phyloP scores from a whole-genome alignment of 2,113 vertebrate species.

The Phyllostomus hastatus region DNA sequence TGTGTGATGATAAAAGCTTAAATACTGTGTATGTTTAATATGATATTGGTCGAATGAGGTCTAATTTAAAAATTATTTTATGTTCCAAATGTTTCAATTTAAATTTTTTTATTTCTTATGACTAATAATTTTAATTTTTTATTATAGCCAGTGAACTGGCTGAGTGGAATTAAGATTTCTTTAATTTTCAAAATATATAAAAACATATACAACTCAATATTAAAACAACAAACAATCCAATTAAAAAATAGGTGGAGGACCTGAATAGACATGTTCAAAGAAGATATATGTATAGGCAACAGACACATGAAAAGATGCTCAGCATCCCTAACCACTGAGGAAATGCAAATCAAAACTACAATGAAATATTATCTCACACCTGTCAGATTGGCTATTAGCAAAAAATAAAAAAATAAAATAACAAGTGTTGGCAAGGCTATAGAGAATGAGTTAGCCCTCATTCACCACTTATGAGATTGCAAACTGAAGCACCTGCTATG shows the following conservation, averaged over 20 bases:
- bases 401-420: background rate
- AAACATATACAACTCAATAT: background rate
- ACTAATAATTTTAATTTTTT: background rate
- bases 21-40: background rate
- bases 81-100: background rate
- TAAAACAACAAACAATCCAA: background rate
- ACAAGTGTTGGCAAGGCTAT: background rate
- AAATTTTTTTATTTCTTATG: background rate
- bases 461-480: background rate
- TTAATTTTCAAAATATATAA: background rate
- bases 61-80: background rate
- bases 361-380: background rate
- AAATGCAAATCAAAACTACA: background rate
- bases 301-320: background rate
- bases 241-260: background rate
- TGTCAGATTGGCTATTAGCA: background rate
- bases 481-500: background rate
- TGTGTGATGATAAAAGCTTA: conserved; percentile 8
- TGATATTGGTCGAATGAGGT: background rate
- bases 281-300: background rate
- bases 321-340: background rate
- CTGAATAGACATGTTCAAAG: background rate
- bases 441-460: background rate
- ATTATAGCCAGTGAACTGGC: background rate
- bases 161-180: background rate